phyloP scores from a whole-genome alignment of 1,140 invertebrate genomes.

The Paraescarpia echinospica region DNA sequence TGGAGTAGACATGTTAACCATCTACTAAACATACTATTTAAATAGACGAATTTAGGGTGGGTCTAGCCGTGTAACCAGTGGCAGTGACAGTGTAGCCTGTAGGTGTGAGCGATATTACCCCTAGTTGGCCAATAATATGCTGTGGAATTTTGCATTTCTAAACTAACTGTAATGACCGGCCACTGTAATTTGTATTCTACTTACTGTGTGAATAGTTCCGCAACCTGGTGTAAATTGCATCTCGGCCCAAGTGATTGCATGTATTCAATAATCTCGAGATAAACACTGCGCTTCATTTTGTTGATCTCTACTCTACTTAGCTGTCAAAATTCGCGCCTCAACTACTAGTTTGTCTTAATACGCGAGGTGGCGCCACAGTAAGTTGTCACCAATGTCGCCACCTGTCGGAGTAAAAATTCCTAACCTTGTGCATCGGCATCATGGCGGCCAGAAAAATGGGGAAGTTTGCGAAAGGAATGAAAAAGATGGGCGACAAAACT shows the following conservation, averaged over 20 bases:
- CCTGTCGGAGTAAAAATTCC: background rate
- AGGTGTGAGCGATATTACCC: background rate
- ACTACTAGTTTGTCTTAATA: background rate
- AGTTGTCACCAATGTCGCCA: background rate
- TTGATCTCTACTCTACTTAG: background rate
- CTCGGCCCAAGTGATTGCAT: background rate
- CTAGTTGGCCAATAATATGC: background rate
- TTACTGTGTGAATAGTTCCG: background rate
- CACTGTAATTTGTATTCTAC: background rate
- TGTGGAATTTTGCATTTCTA: background rate
- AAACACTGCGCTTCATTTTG: background rate
- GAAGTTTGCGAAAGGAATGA: slow-evolving; percentile 27
- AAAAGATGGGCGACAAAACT: slow-evolving; percentile 37
- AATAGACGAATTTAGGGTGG: too few relatives aligned
- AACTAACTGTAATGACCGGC: background rate
- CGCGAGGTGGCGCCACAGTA: background rate
- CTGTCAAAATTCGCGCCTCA: background rate
- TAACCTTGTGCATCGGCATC: background rate
- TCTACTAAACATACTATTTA: too few relatives aligned
- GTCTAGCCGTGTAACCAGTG: too few relatives aligned
- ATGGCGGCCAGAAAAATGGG: slow-evolving; percentile 25
- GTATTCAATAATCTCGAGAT: background rate
- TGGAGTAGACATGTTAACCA: too few relatives aligned
- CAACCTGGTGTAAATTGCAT: background rate
- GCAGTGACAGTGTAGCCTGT: background rate